Evolutionary conservation across 2,113 vertebrate genomes (phyloP), one percentile per base, ranked within the genome.

Genomic region (Gnathonemus longibarbis): DNA sequence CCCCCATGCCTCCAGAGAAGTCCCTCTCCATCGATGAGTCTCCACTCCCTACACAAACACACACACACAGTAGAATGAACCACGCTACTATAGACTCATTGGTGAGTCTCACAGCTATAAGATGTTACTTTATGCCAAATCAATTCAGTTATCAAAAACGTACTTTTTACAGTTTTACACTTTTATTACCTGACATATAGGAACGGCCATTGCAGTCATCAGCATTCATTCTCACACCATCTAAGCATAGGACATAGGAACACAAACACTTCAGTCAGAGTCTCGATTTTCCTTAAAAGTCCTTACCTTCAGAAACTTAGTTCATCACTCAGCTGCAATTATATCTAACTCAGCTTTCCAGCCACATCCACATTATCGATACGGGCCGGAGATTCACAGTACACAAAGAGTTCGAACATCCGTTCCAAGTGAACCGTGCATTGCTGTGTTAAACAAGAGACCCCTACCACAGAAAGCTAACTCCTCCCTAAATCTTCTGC

Each of bases 1-100:
- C 97, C 93, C 96, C 97, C 89, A 97, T 91, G 45, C 95, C 95
- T 35, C 96, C 96, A 56, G 96, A 96, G 95, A 97, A 97, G 90
- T 98, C 97, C 95, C 97, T 97, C 92, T 99, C 98, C 93, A 96
- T 95, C 92, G 97, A 97, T 83, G 97, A 97, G 94, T 98, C 97
- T 95, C 97, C 97, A 91, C 96, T 98, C 93, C 97, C 98, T 99
- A 92, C 52, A 90, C 92, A 92, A 70, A 92, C 88, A 93, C 70
- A 88, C 70, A 42, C 35, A 89, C 90, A 91, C 1, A 62, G 91
- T 27, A 88, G 52, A 87, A 53, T 62, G 21, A 70, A 53, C 17
- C 31, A 88, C 53, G 31, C 74, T 77, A 5, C 31, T 80, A 42
- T 39, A 6, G 6, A 35, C 35, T 19, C 35, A 80, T 1, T 15